Conservation (phyloP, 2,113 vertebrate genomes). For the Dendrocopos noguchii region DNA sequence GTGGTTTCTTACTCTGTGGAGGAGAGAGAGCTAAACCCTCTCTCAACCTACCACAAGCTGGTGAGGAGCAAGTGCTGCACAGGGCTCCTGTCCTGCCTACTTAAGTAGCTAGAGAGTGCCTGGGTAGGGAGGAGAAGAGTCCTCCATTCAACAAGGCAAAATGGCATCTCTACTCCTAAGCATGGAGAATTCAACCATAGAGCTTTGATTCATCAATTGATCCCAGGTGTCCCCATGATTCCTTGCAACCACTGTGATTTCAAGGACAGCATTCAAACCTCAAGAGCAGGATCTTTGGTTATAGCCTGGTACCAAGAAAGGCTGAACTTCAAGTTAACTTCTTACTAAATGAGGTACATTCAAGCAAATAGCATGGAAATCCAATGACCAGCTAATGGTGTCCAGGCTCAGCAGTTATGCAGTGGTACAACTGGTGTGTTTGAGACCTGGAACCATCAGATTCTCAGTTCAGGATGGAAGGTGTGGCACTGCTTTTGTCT, state of each 20-base stretch:
- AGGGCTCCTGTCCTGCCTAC: neutral
- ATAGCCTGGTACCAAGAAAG: neutral
- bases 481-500: neutral
- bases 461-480: neutral
- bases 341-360: neutral
- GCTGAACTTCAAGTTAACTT: neutral
- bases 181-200: neutral
- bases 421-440: neutral
- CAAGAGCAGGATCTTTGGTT: neutral
- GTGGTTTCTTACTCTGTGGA: too few species aligned
- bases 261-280: neutral
- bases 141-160: neutral
- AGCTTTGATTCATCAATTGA: neutral
- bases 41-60: too few species aligned
- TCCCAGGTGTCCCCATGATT: neutral
- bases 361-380: neutral
- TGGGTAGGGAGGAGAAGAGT: neutral
- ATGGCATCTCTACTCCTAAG: neutral
- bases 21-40: too few species aligned
- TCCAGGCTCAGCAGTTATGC: neutral
- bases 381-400: neutral
- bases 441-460: neutral
- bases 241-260: neutral
- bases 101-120: neutral
- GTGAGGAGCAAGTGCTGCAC: neutral